These are phyloP conservation scores for Thermophis baileyi DNA, from an alignment of 2,113 vertebrate genomes.

Conservation along the genomic window DNA sequence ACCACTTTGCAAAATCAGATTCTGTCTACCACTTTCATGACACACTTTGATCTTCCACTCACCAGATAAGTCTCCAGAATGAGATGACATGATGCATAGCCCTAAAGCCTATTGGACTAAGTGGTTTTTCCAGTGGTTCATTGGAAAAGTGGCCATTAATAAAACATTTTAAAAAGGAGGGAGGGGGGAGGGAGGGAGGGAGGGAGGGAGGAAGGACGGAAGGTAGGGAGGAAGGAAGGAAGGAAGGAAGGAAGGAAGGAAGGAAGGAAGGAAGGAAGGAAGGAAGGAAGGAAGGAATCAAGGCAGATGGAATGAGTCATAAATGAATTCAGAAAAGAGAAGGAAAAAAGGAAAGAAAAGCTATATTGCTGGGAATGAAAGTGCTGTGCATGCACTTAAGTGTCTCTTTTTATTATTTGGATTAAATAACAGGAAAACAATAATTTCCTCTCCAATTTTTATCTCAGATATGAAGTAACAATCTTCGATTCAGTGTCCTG, in stretches of 20 bases:
- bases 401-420: not conserved
- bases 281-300: not conserved
- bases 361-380: not conserved
- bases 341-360: not conserved
- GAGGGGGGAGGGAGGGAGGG: not conserved
- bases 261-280: too few relatives aligned
- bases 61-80: not conserved
- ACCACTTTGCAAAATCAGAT: not conserved
- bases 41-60: not conserved
- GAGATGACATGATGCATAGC: not conserved
- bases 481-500: not conserved
- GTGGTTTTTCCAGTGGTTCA: not conserved
- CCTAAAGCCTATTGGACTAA: not conserved
- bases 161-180: not conserved
- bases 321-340: not conserved
- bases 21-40: not conserved
- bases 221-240: too few relatives aligned
- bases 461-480: not conserved
- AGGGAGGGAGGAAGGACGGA: too few relatives aligned
- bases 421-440: not conserved
- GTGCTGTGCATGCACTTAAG: not conserved
- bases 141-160: not conserved
- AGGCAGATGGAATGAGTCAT: not conserved
- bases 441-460: not conserved
- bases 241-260: too few relatives aligned